Percentiles rank a stretch among this genome's conserved stretches.
Conservation (phyloP, 2,113 vertebrate species). For the Eudyptes chrysolophus region DNA sequence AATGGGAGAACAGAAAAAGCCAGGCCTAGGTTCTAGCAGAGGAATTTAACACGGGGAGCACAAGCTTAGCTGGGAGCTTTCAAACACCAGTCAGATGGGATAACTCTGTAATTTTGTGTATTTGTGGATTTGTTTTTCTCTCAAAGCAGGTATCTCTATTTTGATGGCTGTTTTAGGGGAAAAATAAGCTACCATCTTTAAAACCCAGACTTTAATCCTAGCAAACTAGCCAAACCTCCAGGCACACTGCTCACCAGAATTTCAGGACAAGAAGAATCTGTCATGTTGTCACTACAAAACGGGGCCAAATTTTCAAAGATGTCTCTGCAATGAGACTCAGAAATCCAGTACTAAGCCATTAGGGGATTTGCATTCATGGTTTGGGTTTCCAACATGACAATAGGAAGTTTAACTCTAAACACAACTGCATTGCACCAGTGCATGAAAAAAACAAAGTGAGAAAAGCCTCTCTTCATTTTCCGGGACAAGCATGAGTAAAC, state of each 20-base stretch:
- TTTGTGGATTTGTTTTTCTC: not conserved
- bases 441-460: not conserved
- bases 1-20: not conserved
- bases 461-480: conserved; percentile 40
- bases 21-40: not conserved
- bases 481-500: conserved; percentile 30
- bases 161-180: not conserved
- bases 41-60: not conserved
- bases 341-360: not conserved
- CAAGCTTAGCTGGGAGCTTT: not conserved
- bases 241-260: not conserved
- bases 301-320: conserved; percentile 34
- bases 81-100: not conserved
- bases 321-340: not conserved
- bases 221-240: conserved; percentile 22
- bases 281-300: not conserved
- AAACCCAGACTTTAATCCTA: not conserved
- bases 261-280: conserved; percentile 3
- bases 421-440: not conserved
- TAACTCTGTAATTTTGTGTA: not conserved
- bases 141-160: not conserved
- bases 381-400: conserved; percentile 25
- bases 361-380: not conserved
- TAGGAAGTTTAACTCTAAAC: conserved; percentile 28
- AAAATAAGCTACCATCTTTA: not conserved